Base-by-base conservation (phyloP, 2,113 vertebrate genomes). In the Lepisosteus oculatus region DNA sequence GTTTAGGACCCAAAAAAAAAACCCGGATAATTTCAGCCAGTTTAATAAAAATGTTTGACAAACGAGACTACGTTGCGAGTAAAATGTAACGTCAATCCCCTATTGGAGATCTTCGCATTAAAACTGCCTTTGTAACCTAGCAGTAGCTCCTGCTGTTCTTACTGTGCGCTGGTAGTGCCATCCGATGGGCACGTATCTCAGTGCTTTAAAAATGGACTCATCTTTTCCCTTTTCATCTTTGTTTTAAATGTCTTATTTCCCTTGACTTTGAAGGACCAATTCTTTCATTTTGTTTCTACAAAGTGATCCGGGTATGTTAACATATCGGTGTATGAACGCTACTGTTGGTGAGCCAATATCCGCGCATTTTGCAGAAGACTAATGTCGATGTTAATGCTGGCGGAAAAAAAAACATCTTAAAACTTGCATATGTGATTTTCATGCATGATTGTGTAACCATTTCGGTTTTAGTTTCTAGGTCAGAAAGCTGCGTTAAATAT, bases 111-210 rank as follows among this genome's bases (percentile, higher is more conserved):
- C n/a, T 59, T 4, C 47, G 77, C 44, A 71, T 76, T 69, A 78
- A 63, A 78, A 76, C 72, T 17, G 17, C 64, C 47, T 70, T 62
- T 67, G 72, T 70, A 74, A 76, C 69, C 72, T 65, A 79, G 77
- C 77, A 77, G 74, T 64, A 71, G 61, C 61, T 63, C 78, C 84
- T 80, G 84, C 82, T 82, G 84, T 86, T 85, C 74, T 13, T 77
- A 68, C 76, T 51, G 74, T 75, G 72, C 61, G 69, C 70, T 55
- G 51, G 43, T 15, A 61, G 66, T 79, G 75, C 66, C 81, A 79
- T 80, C 81, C 82, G 80, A 82, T 75, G 55, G 68, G 68, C 64
- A 70, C 17, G 62, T 65, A 76, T 29, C 76, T 79, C 78, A 83
- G 76, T 78, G 8, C 77, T 83, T 81, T 70, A 72, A 70, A 64